Percentiles rank a stretch among this genome's conserved stretches.
Conservation (phyloP, 2,888 invertebrate species). For the Acrobasis suavella region DNA sequence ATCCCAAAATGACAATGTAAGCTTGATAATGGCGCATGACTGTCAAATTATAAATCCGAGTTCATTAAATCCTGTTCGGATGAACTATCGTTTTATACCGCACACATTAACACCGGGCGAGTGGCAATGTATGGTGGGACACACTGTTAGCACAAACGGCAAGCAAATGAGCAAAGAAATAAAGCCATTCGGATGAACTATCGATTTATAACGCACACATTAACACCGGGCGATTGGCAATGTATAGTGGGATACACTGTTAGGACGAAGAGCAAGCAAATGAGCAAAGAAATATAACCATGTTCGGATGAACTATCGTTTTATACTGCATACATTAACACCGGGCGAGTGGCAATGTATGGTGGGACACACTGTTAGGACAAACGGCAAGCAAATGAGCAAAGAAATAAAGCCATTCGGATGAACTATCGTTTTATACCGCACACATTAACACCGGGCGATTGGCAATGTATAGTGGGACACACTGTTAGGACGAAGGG, state of each 20-base stretch:
- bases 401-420: slow-evolving; percentile 42
- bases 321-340: slow-evolving; percentile 51
- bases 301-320: slow-evolving; percentile 52
- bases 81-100: slow-evolving; percentile 58
- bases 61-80: slow-evolving; percentile 50
- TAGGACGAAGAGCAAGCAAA: slow-evolving; percentile 13
- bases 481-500: slow-evolving; percentile 31
- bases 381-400: too few relatives aligned
- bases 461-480: slow-evolving; percentile 36
- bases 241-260: slow-evolving; percentile 36
- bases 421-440: slow-evolving; percentile 58
- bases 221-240: slow-evolving; percentile 42
- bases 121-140: slow-evolving; percentile 36
- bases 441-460: slow-evolving; percentile 45
- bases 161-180: slow-evolving; percentile 31
- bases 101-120: slow-evolving; percentile 44
- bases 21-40: slow-evolving; percentile 50
- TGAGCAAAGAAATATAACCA: slow-evolving; percentile 31
- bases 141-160: slow-evolving; percentile 30
- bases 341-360: slow-evolving; percentile 39
- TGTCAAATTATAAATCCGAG: slow-evolving; percentile 53
- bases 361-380: slow-evolving; percentile 32
- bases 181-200: slow-evolving; percentile 50
- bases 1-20: slow-evolving; percentile 26
- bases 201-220: slow-evolving; percentile 55